phyloP scores from a whole-genome alignment of 2,113 vertebrate genomes.

The Passer domesticus region DNA sequence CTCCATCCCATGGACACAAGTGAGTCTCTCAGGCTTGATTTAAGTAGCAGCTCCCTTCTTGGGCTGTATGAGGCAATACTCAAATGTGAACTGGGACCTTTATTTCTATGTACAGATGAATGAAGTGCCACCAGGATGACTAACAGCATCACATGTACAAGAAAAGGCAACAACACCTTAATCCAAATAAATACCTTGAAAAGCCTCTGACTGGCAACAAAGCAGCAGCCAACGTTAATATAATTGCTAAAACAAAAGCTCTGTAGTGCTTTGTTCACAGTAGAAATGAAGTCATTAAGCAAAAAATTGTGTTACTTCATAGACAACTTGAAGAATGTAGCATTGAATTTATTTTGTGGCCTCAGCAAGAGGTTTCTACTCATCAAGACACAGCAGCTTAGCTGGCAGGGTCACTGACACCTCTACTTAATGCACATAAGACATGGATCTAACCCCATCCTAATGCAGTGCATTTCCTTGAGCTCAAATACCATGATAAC shows the following conservation, averaged over 20 bases:
- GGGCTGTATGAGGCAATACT: neutral
- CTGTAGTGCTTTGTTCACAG: neutral
- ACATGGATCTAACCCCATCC: neutral
- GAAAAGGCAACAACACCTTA: neutral
- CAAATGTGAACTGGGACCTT: neutral
- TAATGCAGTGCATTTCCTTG: neutral
- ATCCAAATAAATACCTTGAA: neutral
- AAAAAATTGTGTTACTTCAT: neutral
- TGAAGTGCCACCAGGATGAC: neutral
- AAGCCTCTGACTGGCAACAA: neutral
- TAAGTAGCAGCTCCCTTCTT: neutral
- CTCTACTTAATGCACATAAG: neutral
- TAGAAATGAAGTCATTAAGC: neutral
- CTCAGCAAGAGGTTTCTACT: conserved; percentile 15
- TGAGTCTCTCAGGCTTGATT: neutral
- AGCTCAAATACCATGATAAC: neutral
- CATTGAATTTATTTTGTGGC: neutral
- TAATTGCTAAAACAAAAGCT: neutral
- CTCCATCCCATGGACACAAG: neutral
- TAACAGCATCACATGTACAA: neutral
- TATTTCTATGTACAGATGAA: neutral
- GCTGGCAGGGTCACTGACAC: neutral
- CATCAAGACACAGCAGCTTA: neutral
- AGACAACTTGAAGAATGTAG: neutral
- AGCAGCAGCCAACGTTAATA: neutral